phyloP scores from a whole-genome alignment of 2,888 invertebrate species.

The Mythimna vitellina region DNA sequence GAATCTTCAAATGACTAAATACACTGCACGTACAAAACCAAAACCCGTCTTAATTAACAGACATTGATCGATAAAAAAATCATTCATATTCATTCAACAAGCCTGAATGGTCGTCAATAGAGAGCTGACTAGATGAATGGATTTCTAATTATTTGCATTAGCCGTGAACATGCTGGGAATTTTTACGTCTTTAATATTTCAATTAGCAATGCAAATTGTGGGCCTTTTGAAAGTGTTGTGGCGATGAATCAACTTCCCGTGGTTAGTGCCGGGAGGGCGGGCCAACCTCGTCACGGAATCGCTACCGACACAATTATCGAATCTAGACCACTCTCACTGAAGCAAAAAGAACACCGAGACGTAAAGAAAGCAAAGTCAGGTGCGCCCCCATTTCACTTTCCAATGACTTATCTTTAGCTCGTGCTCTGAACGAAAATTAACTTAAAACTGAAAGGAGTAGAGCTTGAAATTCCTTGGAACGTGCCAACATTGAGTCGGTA shows the following conservation, averaged over 20 bases:
- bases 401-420: slow-evolving; percentile 82
- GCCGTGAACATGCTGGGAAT: slow-evolving; percentile 60
- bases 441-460: slow-evolving; percentile 68
- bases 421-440: slow-evolving; percentile 70
- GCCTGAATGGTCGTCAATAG: slow-evolving; percentile 58
- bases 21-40: slow-evolving; percentile 37
- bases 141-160: slow-evolving; percentile 68
- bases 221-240: slow-evolving; percentile 61
- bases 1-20: slow-evolving; percentile 37
- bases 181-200: slow-evolving; percentile 60
- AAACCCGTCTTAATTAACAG: slow-evolving; percentile 47
- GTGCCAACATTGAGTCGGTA: slow-evolving; percentile 69
- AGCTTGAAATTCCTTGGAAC: slow-evolving; percentile 61
- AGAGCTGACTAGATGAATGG: slow-evolving; percentile 61
- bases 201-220: slow-evolving; percentile 67
- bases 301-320: slow-evolving; percentile 88
- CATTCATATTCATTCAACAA: slow-evolving; percentile 63
- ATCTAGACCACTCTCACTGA: slow-evolving; percentile 90
- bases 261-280: slow-evolving; percentile 73
- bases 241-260: slow-evolving; percentile 69
- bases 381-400: slow-evolving; percentile 90
- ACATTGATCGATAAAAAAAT: slow-evolving; percentile 54
- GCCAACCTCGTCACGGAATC: slow-evolving; percentile 81
- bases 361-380: slow-evolving; percentile 89
- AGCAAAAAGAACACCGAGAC: slow-evolving; percentile 88